Percentiles rank a stretch among this genome's conserved stretches.
Conservation (phyloP, 2,888 invertebrate genomes). For the Scotopteryx bipunctaria region DNA sequence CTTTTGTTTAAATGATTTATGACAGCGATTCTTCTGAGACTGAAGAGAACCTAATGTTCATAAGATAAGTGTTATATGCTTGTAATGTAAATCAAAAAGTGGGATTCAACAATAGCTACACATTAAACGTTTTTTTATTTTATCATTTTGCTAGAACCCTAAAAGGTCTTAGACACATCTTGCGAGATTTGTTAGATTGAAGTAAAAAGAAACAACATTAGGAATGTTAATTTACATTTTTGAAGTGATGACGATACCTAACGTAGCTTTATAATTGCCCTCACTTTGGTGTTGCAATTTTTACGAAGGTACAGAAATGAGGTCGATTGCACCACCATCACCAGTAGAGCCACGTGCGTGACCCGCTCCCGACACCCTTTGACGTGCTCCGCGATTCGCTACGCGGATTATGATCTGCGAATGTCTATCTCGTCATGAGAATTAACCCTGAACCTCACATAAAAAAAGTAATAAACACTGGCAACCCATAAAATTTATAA, state of each 20-base stretch:
- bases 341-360: conserved; percentile 44
- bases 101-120: no score
- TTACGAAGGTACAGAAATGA: conserved; percentile 45
- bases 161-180: background rate
- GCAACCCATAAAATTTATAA: no score
- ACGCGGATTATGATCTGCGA: conserved; percentile 49
- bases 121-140: no score
- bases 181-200: background rate
- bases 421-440: conserved; percentile 36
- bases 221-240: conserved; percentile 6
- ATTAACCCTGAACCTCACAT: conserved; percentile 27
- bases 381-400: conserved; percentile 47
- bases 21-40: no score
- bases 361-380: conserved; percentile 54
- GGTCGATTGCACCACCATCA: conserved; percentile 41
- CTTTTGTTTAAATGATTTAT: no score
- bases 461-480: background rate
- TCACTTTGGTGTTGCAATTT: conserved; percentile 42
- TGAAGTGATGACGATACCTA: conserved; percentile 16
- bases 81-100: no score
- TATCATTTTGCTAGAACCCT: no score
- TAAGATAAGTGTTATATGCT: no score
- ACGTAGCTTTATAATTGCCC: conserved; percentile 30
- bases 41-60: no score
- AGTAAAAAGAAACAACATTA: background rate